Base-by-base conservation (phyloP, 2,113 vertebrate genomes). In the Solea solea region DNA sequence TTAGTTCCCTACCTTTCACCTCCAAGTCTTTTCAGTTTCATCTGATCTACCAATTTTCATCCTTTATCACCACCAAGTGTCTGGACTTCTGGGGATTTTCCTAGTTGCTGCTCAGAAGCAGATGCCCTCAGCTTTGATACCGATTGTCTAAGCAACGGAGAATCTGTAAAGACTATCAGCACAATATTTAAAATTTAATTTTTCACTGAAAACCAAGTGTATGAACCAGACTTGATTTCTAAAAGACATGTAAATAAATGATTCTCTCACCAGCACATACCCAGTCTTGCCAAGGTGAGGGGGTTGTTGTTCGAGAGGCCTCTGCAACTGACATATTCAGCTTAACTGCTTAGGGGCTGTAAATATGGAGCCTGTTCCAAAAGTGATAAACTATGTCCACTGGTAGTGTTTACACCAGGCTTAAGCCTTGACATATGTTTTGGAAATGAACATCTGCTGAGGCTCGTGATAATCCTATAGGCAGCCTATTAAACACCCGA, bases 361-460 rank as follows among this genome's bases (percentile, higher is more conserved):
- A 80, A 85, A 90, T 88, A 84, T 81, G 68, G 54, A 85, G 82
- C 59, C 84, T 89, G 89, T 53, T 89, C 78, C 84, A 86, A 82
- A 92, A 90, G 81, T 85, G 86, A 91, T 93, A 90, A 91, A 91
- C 80, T 87, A 80, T 85, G 83, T 86, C 88, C 85, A 83, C 80
- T 82, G 84, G 69, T 90, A 82, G 78, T 93, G 91, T 93, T 90
- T 91, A 89, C 87, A 90, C 67, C 74, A 71, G 66, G 70, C 85
- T 91, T 90, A 93, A 92, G 85, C 86, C 72, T 80, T 91, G 86
- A 92, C 92, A 93, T 90, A 88, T 93, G 87, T 89, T 93, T 89
- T 77, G 76, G 74, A 87, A 92, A 90, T 85, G 80, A 92, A 90
- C 90, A 92, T 91, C 87, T 91, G 91, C 81, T 74, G 76, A 86